Evolutionary conservation across 2,113 vertebrate species (phyloP), one percentile per base, ranked within the genome.

Genomic region (Ia io): DNA sequence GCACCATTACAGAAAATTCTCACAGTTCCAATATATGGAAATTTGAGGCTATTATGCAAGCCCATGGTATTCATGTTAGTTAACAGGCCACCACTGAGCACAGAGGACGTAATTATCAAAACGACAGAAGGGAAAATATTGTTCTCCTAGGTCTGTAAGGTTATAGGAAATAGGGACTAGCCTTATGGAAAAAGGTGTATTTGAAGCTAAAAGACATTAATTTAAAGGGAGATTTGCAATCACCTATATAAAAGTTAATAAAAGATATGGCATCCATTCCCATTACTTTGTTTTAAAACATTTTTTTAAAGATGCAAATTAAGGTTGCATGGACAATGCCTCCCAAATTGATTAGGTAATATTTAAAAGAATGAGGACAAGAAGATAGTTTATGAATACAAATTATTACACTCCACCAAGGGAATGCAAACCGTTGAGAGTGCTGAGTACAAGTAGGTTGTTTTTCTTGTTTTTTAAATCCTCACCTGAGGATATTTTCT

Each of bases 51-150:
- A 87, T 95, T 97, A 88, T 93, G 98, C 80, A 96, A 98, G 96
- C 85, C 51, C 85, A 5, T 7, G 25, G 87, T 9, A 1, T 93
- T 97, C 86, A 88, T 84, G 93, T 97, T 93, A 96, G 95, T 97
- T 98, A 98, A 96, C 78, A 97, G 94, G 95, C 97, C 85, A 97
- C 56, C 96, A 91, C 94, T 97, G 96, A 96, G 97, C 97, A 97
- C 88, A 98, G 94, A 98, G 96, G 97, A 97, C 96, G 40, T 91
- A 98, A 97, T 98, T 98, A 98, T 95, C 97, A 97, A 95, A 98
- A 97, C 74, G 95, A 90, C 97, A 98, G 96, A 97, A 98, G 97
- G 97, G 2, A 1, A 80, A 98, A 94, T 95, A 97, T 83, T 97
- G 91, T 96, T 97, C 98, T 98, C 95, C 92, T 95, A 98, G 97